Evolutionary conservation across 2,888 invertebrate species (phyloP).

Genomic region (Calameuta pallipes): DNA sequence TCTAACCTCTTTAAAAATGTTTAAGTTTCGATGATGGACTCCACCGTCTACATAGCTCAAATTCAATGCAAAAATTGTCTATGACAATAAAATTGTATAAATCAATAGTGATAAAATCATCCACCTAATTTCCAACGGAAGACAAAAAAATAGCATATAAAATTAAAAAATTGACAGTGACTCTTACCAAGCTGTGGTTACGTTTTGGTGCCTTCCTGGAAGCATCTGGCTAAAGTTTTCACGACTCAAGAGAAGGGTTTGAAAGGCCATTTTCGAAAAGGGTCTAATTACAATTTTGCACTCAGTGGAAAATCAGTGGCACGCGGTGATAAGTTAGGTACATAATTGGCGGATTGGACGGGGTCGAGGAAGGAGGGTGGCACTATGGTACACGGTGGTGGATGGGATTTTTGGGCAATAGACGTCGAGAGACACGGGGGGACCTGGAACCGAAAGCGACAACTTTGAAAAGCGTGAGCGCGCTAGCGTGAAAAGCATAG

Average conservation of each 20-base stretch:
- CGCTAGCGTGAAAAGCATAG: neutral
- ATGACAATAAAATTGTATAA: neutral
- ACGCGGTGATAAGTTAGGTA: neutral
- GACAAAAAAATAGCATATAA: neutral
- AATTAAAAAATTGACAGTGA: neutral
- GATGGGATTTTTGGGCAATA: neutral
- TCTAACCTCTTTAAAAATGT: neutral
- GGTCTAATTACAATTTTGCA: constrained; percentile 39
- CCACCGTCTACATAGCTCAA: neutral
- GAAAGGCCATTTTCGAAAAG: constrained; percentile 25
- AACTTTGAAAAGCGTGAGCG: constrained; percentile 1
- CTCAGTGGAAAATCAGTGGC: constrained; percentile 34
- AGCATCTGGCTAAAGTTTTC: constrained; percentile 31
- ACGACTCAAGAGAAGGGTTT: neutral
- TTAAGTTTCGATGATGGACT: neutral
- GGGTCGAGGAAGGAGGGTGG: no score
- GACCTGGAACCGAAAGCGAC: neutral
- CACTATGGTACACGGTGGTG: neutral
- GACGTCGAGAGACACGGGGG: neutral
- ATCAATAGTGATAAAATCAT: neutral
- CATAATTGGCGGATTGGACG: neutral
- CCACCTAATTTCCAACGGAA: neutral
- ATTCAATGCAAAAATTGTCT: neutral
- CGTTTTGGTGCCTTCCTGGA: constrained; percentile 19
- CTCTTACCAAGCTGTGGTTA: neutral